These are phyloP conservation scores for Mamestra brassicae DNA, from an alignment of 2,888 invertebrate species.

Conservation along the genomic window DNA sequence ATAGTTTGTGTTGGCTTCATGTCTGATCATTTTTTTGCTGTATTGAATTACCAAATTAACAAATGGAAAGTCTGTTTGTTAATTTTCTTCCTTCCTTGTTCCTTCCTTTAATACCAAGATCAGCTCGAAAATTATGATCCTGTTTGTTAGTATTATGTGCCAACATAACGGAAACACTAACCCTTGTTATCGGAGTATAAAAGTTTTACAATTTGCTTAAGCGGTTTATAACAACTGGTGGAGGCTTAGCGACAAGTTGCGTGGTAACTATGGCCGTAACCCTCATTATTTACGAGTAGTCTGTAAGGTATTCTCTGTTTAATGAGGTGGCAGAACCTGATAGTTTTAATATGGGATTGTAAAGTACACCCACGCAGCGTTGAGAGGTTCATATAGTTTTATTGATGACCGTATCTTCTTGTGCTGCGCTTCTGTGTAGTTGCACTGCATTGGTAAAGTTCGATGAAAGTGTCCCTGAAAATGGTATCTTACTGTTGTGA, in stretches of 20 bases:
- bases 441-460: neutral
- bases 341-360: slow-evolving; percentile 53
- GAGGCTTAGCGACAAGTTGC: slow-evolving; percentile 58
- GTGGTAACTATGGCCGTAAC: slow-evolving; percentile 65
- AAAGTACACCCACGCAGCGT: slow-evolving; percentile 48
- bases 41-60: neutral
- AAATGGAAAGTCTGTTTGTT: neutral
- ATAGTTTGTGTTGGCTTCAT: neutral
- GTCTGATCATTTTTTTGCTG: neutral
- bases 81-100: neutral
- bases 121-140: slow-evolving; percentile 43
- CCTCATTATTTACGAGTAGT: slow-evolving; percentile 68
- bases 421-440: neutral
- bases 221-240: slow-evolving; percentile 65
- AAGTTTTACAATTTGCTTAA: slow-evolving; percentile 64
- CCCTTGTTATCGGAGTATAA: slow-evolving; percentile 53
- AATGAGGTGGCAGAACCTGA: slow-evolving; percentile 61
- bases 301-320: slow-evolving; percentile 39
- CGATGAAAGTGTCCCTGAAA: neutral
- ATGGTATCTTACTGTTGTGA: neutral
- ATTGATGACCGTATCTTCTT: slow-evolving; percentile 16
- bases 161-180: slow-evolving; percentile 41
- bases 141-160: slow-evolving; percentile 34
- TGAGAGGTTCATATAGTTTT: slow-evolving; percentile 30
- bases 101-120: slow-evolving; percentile 35